Percentiles rank a stretch among this genome's conserved stretches.
Evolutionary conservation across 92 coral and sea anemone species (phyloP).

Genomic region (Montipora capitata): DNA sequence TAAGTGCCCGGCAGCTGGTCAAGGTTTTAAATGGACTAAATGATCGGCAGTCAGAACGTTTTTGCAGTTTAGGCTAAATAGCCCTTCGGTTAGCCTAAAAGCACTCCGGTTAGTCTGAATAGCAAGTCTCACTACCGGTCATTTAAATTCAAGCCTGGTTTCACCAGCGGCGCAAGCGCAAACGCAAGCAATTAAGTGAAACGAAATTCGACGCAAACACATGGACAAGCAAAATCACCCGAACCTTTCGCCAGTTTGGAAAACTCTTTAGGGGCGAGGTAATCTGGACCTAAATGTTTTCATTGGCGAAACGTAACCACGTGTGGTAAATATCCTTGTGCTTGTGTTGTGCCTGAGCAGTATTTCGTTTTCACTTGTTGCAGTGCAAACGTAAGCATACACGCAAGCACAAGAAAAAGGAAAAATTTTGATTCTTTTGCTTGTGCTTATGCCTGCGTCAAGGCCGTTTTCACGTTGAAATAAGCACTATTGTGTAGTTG

Average conservation of each 20-base stretch:
- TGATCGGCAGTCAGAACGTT: too few relatives aligned
- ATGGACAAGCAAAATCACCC: constrained; percentile 24
- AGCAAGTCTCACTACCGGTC: too few relatives aligned
- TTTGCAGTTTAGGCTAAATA: too few relatives aligned
- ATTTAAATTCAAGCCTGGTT: background rate
- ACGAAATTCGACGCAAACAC: constrained; percentile 14
- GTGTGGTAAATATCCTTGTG: constrained; percentile 9
- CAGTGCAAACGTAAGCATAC: constrained; percentile 1
- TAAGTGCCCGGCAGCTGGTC: too few relatives aligned
- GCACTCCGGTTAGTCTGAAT: too few relatives aligned
- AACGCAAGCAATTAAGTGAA: background rate
- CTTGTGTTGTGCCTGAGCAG: constrained; percentile 34
- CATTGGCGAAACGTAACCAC: constrained; percentile 28
- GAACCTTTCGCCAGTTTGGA: constrained; percentile 24
- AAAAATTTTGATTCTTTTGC: too few relatives aligned
- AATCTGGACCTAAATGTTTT: constrained; percentile 43
- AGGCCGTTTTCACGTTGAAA: too few relatives aligned
- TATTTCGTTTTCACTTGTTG: constrained; percentile 19
- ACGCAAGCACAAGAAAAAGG: background rate
- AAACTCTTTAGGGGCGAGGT: background rate
- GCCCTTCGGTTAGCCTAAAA: too few relatives aligned
- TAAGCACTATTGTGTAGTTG: too few relatives aligned
- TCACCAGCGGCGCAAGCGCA: background rate
- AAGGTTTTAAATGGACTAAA: too few relatives aligned
- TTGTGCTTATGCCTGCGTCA: too few relatives aligned